Conservation (phyloP, 2,888 invertebrate species). For the Pachliopta kotzebuea region DNA sequence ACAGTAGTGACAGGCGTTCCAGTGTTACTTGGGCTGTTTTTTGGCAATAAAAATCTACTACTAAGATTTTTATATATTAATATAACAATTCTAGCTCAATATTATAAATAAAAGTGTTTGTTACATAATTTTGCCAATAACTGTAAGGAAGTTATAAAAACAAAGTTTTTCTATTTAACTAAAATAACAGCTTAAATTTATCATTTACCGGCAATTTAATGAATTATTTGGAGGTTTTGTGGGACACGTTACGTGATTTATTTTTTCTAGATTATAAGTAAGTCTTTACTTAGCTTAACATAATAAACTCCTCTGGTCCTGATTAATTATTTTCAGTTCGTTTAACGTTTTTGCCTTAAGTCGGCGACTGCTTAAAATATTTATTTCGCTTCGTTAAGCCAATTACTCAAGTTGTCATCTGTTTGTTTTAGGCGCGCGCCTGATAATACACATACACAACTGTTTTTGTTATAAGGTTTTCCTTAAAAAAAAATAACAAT, state of each 20-base stretch:
- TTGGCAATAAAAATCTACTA: too few species aligned
- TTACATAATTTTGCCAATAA: too few species aligned
- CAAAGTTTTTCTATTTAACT: too few species aligned
- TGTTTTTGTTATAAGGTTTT: neutral
- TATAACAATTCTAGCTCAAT: too few species aligned
- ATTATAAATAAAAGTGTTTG: too few species aligned
- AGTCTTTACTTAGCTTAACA: neutral
- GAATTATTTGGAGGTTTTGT: neutral
- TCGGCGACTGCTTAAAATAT: conserved; percentile 17
- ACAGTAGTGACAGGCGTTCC: too few species aligned
- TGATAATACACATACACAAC: neutral
- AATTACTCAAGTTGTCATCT: conserved; percentile 12
- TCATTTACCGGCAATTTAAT: neutral
- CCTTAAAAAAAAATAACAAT: too few species aligned
- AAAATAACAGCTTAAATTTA: neutral
- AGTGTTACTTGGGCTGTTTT: too few species aligned
- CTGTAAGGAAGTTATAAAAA: too few species aligned
- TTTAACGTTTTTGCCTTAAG: conserved; percentile 23
- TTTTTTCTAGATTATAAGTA: neutral
- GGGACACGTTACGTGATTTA: neutral
- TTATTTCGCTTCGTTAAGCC: conserved; percentile 27
- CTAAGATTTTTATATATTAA: too few species aligned
- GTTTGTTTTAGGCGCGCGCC: conserved; percentile 9
- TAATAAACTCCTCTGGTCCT: conserved; percentile 5
- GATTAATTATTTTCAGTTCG: conserved; percentile 21